phyloP scores from a whole-genome alignment of 2,797 vertebrate species.

The Taenioides sp. region DNA sequence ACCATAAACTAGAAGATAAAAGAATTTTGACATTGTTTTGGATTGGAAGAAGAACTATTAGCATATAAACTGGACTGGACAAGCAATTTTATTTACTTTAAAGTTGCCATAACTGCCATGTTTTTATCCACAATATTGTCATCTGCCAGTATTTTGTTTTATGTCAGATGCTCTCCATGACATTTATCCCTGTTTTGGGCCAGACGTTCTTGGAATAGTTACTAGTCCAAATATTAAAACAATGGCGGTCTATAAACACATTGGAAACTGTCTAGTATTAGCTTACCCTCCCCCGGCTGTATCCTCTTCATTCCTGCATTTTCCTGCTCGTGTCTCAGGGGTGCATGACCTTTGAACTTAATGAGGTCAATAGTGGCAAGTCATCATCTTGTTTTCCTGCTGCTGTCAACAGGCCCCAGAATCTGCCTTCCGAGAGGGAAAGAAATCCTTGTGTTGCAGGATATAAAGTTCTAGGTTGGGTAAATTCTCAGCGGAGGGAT shows the following conservation, averaged over 20 bases:
- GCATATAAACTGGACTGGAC: not conserved
- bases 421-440: conserved; percentile 45
- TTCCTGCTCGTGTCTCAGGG: conserved; percentile 38
- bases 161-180: not conserved
- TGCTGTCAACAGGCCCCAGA: conserved; percentile 48
- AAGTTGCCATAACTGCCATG: not conserved
- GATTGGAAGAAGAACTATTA: too few relatives aligned
- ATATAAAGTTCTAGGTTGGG: conserved; percentile 49
- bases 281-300: not conserved
- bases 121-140: not conserved
- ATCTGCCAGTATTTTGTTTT: not conserved
- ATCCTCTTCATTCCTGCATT: not conserved
- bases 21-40: too few relatives aligned
- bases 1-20: too few relatives aligned
- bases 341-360: conserved; percentile 47
- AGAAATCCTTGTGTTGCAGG: conserved; percentile 46
- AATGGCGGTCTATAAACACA: not conserved
- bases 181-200: not conserved
- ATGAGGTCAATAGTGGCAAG: conserved; percentile 52
- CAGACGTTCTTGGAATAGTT: not conserved
- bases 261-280: not conserved
- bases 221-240: not conserved
- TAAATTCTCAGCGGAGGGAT: conserved; percentile 33
- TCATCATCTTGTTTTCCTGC: conserved; percentile 56
- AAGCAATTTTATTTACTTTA: not conserved